Evolutionary conservation across 1,140 invertebrate species (phyloP), one percentile per base, ranked within the genome.

Genomic region (Trachelipus rathkii): DNA sequence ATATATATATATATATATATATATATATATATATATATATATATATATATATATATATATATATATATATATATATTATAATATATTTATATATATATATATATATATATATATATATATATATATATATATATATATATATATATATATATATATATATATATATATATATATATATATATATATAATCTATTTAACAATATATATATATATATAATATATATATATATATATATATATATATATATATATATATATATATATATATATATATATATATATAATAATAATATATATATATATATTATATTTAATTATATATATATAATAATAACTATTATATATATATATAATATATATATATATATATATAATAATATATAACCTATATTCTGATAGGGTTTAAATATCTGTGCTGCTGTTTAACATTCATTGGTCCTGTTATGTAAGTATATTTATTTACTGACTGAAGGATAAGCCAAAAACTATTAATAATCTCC

Each of bases 141-240:
- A 19, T 60, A 13, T 60, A 19, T 15, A 15, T 13, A 60, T 13
- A 15, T 13, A 60, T 13, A 60, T 60, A 15, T 60, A 60, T 60
- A 60, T 60, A 60, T 33, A 33, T 33, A 33, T 33, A 33, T 33
- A 33, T 33, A 33, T 33, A 33, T 33, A 33, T 33, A 33, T 33
- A 33, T 33, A 33, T 33, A 33, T 33, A 4, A 60, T 60, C 2
- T 60, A 60, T 60, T 4, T 60, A 60, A 4, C 2, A 4, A 60
- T 60, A 60, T 13, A 15, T 13, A 10, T 60, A 19, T 60, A 13
- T 60, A 19, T 15, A 15, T 13, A 60, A 15, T 13, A 60, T 13
- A 3, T 60, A 15, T 60, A 60, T 60, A 60, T 60, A 60, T 60
- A 60, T 60, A 60, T 60, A 60, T 60, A 60, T 60, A 60, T 60